Evolutionary conservation across 2,797 vertebrate species (phyloP), one percentile per base, ranked within the genome.

Genomic region (Melanotaenia maccullochi): DNA sequence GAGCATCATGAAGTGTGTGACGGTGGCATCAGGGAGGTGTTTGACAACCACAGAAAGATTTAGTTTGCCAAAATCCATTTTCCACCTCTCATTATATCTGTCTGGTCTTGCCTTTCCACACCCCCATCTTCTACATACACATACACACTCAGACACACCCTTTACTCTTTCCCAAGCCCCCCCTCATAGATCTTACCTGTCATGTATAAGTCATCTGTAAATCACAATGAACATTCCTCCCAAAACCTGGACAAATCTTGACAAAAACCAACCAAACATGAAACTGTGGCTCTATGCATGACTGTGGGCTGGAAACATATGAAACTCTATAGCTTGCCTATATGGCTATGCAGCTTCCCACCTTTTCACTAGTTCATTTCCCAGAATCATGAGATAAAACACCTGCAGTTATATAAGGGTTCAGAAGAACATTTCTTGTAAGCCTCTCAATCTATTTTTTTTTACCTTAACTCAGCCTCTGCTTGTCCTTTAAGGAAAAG

Each of bases 301-400:
- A 83, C 75, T 78, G 61, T 82, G 82, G 77, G 81, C 81, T 76
- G 65, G 69, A 81, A 81, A 71, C 56, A 73, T 71, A 64, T 87
- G 84, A 89, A 90, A 90, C 78, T 58, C 56, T 83, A 86, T 84
- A 84, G 77, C 54, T 84, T 1, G 49, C 75, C 83, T 65, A 18
- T 69, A 25, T 25, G 70, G 68, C 78, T 65, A 20, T 6, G 0
- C 33, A 63, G 33, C 54, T 71, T 65, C 35, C 62, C n/a, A 6
- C 36, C 58, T 49, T 40, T 47, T 71, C 52, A 33, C 52, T n/a
- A 22, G 54, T 76, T 68, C 62, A 74, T 66, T 60, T 82, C 75
- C 79, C 74, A 70, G 28, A 44, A 71, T 67, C 22, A 12, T 67
- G 75, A 87, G 76, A 80, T 75, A 63, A 71, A 56, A 33, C 72